Conservation (phyloP, 2,113 vertebrate genomes). For the Cyphomyrus discorhynchus region DNA sequence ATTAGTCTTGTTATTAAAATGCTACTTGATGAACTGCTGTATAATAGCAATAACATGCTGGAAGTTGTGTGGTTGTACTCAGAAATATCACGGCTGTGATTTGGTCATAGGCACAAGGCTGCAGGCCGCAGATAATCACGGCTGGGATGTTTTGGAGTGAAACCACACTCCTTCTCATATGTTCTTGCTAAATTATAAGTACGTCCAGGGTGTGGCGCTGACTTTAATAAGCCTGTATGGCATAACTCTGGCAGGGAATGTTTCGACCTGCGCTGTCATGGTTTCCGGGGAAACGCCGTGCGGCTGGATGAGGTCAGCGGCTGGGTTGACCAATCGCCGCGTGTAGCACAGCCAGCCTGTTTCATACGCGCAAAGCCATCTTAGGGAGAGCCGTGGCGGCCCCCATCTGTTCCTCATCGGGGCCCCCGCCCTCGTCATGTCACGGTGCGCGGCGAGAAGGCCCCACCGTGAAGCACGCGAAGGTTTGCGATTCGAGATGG, state of each 20-base stretch:
- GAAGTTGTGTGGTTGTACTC: no score
- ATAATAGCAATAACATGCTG: no score
- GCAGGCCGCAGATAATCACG: neutral
- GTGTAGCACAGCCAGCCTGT: neutral
- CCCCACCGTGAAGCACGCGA: neutral
- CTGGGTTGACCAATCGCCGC: neutral
- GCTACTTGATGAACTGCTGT: no score
- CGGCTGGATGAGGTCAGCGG: neutral
- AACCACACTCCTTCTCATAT: neutral
- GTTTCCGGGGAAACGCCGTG: neutral
- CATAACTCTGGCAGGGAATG: neutral
- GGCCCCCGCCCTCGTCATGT: neutral
- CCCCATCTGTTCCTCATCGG: neutral
- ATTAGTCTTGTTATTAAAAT: no score
- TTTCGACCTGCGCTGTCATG: neutral
- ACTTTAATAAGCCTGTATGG: neutral
- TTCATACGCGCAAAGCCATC: neutral
- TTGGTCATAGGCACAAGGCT: neutral
- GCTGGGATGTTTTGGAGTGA: neutral
- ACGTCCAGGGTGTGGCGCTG: neutral
- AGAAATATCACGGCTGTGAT: no score
- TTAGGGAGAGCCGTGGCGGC: neutral
- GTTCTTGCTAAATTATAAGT: neutral
- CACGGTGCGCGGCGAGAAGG: neutral
- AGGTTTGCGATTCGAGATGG: neutral